These are phyloP conservation scores for Papilio helenus DNA, from an alignment of 1,140 invertebrate genomes.

Conservation along the genomic window DNA sequence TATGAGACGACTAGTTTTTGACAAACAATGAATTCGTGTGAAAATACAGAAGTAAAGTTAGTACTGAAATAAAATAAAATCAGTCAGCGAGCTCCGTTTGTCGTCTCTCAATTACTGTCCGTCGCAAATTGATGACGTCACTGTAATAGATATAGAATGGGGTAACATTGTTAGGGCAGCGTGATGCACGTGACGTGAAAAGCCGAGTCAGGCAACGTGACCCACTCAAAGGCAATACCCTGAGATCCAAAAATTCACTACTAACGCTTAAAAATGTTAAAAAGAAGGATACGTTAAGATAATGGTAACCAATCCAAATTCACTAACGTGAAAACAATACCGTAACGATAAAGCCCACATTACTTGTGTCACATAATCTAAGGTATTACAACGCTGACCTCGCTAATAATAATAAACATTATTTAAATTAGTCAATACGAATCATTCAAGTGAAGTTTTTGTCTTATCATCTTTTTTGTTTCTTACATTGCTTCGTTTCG, in stretches of 20 bases:
- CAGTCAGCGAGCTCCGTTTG: background rate
- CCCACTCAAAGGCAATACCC: background rate
- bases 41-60: background rate
- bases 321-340: background rate
- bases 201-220: constrained; percentile 29
- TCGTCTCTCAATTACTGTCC: background rate
- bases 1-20: no score
- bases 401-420: background rate
- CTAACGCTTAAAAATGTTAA: no score
- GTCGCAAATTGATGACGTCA: constrained; percentile 19
- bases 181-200: constrained; percentile 30
- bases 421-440: background rate
- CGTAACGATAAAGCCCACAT: constrained; percentile 13
- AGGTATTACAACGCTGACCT: background rate
- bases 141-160: constrained; percentile 22
- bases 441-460: background rate
- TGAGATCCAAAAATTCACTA: no score
- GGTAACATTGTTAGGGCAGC: constrained; percentile 22
- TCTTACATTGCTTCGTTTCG: background rate
- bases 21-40: background rate
- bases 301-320: background rate
- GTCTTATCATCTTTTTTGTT: background rate
- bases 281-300: background rate
- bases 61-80: background rate
- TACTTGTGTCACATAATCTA: background rate